Percentiles rank a stretch among this genome's conserved stretches.
These are phyloP conservation scores for Philopotamus ludificatus DNA, from an alignment of 1,140 invertebrate genomes.

Conservation along the genomic window DNA sequence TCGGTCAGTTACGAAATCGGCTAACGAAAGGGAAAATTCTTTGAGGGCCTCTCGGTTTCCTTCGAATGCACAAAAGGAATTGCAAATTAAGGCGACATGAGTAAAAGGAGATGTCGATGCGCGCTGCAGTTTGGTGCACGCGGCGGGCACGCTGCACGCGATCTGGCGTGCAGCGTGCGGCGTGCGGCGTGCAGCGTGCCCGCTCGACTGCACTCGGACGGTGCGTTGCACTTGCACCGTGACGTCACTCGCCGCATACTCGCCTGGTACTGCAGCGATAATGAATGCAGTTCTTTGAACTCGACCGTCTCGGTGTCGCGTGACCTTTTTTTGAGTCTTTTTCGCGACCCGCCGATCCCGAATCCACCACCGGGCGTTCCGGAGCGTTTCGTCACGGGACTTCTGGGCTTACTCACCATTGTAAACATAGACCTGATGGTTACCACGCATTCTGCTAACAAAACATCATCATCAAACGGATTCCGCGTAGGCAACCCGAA, in stretches of 20 bases:
- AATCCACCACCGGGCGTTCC: background rate
- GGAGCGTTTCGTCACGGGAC: conserved; percentile 34
- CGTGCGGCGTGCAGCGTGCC: no score
- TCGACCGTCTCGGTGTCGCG: background rate
- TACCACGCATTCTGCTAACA: conserved; percentile 25
- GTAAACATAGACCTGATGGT: conserved; percentile 38
- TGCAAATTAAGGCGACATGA: conserved; percentile 39
- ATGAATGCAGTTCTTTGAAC: conserved; percentile 7
- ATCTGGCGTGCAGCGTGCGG: conserved; percentile 8
- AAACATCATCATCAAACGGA: no score
- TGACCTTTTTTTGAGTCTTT: background rate
- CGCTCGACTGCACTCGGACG: background rate
- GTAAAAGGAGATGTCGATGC: conserved; percentile 34
- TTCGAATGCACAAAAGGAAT: conserved; percentile 42
- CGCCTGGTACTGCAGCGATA: conserved; percentile 12
- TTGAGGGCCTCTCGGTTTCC: conserved; percentile 41
- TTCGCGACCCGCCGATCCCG: background rate
- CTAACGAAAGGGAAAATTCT: conserved; percentile 37
- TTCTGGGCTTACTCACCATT: conserved; percentile 38
- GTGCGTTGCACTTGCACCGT: background rate
- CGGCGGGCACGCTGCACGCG: conserved; percentile 26
- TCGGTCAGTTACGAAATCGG: conserved; percentile 17
- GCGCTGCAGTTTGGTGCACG: conserved; percentile 37
- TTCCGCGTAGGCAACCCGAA: no score
- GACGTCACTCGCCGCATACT: background rate